These are phyloP conservation scores for Pagetopsis macropterus DNA, from an alignment of 2,797 vertebrate species.

Conservation along the genomic window DNA sequence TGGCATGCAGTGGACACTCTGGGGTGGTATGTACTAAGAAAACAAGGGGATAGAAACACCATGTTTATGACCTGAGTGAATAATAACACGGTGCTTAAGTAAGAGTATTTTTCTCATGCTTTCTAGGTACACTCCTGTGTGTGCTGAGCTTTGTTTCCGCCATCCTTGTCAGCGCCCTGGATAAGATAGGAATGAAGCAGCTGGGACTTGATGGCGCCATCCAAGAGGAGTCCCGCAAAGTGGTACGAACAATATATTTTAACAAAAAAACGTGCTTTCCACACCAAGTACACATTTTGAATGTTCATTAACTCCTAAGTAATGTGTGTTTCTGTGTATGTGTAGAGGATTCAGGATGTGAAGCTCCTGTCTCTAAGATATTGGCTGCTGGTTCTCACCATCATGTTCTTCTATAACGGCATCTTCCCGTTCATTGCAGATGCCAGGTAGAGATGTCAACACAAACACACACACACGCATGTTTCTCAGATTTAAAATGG, in stretches of 20 bases:
- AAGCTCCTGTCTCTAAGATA: slow-evolving; percentile 80
- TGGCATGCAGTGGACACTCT: slow-evolving; percentile 90
- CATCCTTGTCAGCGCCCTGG: slow-evolving; percentile 80
- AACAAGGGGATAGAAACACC: rapidly evolving
- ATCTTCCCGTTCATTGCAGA: slow-evolving; percentile 88
- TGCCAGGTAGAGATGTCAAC: slow-evolving; percentile 76
- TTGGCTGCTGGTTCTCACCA: slow-evolving; percentile 88
- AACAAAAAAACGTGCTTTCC: background rate
- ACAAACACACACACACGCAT: background rate
- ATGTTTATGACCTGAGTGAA: background rate
- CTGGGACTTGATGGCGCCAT: slow-evolving; percentile 85
- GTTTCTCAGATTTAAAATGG: background rate
- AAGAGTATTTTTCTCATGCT: background rate
- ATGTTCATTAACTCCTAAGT: background rate
- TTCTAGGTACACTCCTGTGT: slow-evolving; percentile 83
- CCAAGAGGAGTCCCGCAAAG: slow-evolving; percentile 86
- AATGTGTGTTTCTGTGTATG: slow-evolving; percentile 42
- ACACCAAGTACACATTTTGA: background rate
- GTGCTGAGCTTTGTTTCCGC: slow-evolving; percentile 84
- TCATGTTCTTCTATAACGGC: slow-evolving; percentile 90
- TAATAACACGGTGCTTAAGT: background rate
- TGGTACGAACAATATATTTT: slow-evolving; percentile 67
- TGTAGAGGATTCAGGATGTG: slow-evolving; percentile 84
- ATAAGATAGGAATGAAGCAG: slow-evolving; percentile 86
- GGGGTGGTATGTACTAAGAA: slow-evolving; percentile 79